Evolutionary conservation across 1,140 invertebrate genomes (phyloP), one percentile per base, ranked within the genome.

Genomic region (Dendrolimus kikuchii): DNA sequence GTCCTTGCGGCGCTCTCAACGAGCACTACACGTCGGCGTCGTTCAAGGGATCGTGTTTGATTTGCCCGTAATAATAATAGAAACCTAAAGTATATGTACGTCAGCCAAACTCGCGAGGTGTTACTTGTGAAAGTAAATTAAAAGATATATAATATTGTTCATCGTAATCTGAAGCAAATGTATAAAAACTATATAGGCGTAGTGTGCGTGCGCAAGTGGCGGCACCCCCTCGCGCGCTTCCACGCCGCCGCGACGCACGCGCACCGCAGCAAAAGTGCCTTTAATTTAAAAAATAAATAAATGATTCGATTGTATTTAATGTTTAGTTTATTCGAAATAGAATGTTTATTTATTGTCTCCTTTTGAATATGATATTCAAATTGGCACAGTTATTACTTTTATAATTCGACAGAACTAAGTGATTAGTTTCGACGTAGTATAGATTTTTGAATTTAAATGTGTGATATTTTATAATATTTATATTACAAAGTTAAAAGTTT

Each of bases 401-500:
- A 75, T 84, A 82, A 78, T 83, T 79, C 77, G 79, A 83, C 81
- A 78, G 71, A 81, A 53, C 77, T 81, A 81, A 51, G 72, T 74
- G 71, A 77, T 78, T 79, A 79, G 79, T 81, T 81, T 83, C 77
- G 74, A 83, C 57, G 63, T 84, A 84, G 81, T 57, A 74, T 83
- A 79, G 73, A 73, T 79, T 73, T 73, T 80, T 83, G 78, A 86
- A 83, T 85, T 81, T 81, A 84, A 86, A 81, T 23, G 81, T 84
- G 83, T 86, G 83, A 86, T 86, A 86, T 85, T 86, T 84, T 83
- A 79, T 85, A 82, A 80, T 85, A 84, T 84, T 84, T 83, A 84
- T 86, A 77, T 82, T 80, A 82, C 72, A 85, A 85, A 85, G 81
- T 83, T 80, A 81, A 82, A 84, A 74, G 74, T 84, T 83, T 84